Base-by-base conservation (phyloP, 2,888 invertebrate genomes). In the Muschampia plurimacula region DNA sequence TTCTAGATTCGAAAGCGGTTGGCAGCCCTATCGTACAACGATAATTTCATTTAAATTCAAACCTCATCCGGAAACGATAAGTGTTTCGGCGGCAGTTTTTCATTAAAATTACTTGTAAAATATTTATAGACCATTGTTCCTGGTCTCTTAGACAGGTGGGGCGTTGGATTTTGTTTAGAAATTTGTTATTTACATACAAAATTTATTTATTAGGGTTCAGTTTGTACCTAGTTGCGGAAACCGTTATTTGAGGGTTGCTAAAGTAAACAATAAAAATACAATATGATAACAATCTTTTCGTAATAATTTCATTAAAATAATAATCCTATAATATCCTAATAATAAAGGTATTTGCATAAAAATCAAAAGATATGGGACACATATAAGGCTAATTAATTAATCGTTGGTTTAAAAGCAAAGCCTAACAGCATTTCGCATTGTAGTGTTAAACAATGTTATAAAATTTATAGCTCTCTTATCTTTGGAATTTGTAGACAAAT, bases 81-180 rank as follows among this genome's bases (percentile, higher is more conserved):
- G 71, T 71, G 66, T 71, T 71, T 71, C 66, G 44, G 85, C 83
- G 80, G 86, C 84, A 78, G 88, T 90, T 89, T 88, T 88, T 92
- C 90, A 90, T 89, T 87, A 87, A 90, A 91, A 93, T 92, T 92
- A 90, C 89, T 86, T 86, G 82, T 89, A 90, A 88, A 88, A 88
- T 90, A 92, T 92, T 92, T 91, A 92, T 90, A 78, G 87, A 74
- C 88, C 80, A 91, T 93, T 92, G 91, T 92, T 80, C 89, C 87
- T 86, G 83, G 78, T 52, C 15, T 80, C 82, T 79, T 82, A 76
- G 83, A 81, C 80, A 78, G 73, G 76, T 77, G 78, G 78, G 75
- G 77, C 79, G 78, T 77, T 77, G 77, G 5, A 65, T 70, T 70
- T 69, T 57, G 57, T 82, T 81, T 75, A 70, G 81, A 79, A 86